Percentiles rank a stretch among this genome's conserved stretches.
phyloP scores from a whole-genome alignment of 2,113 vertebrate species.

The Cephalopterus ornatus region DNA sequence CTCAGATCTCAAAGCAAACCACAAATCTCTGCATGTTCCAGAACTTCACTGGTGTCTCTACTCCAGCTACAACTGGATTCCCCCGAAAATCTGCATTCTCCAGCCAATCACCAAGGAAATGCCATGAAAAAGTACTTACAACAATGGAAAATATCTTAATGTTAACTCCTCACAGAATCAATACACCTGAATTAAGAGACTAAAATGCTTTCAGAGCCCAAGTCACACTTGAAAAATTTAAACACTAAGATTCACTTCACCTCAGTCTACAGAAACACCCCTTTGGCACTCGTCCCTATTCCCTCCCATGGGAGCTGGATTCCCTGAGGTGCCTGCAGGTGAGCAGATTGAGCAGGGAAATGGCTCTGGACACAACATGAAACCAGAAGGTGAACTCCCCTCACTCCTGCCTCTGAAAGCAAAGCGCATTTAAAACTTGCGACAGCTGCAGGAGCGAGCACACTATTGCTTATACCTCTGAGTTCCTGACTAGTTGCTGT shows the following conservation, averaged over 20 bases:
- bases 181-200: background rate
- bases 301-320: background rate
- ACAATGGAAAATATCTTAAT: background rate
- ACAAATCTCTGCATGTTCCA: rapidly evolving
- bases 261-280: background rate
- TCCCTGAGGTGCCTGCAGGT: background rate
- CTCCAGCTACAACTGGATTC: background rate
- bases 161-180: background rate
- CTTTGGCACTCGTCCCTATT: background rate
- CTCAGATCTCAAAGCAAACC: background rate
- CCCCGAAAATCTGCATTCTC: background rate
- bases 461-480: background rate
- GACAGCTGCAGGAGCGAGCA: background rate
- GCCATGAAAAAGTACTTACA: background rate
- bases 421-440: background rate
- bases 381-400: background rate
- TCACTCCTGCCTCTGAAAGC: background rate
- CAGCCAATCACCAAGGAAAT: background rate
- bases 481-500: background rate
- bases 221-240: background rate
- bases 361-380: background rate
- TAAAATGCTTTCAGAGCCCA: background rate
- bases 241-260: background rate
- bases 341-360: background rate
- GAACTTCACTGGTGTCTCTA: background rate